A percentile compares a stretch with the other conserved stretches of the same genome.
phyloP scores from a whole-genome alignment of 2,888 invertebrate genomes.

The Torymus aiolomorphi region DNA sequence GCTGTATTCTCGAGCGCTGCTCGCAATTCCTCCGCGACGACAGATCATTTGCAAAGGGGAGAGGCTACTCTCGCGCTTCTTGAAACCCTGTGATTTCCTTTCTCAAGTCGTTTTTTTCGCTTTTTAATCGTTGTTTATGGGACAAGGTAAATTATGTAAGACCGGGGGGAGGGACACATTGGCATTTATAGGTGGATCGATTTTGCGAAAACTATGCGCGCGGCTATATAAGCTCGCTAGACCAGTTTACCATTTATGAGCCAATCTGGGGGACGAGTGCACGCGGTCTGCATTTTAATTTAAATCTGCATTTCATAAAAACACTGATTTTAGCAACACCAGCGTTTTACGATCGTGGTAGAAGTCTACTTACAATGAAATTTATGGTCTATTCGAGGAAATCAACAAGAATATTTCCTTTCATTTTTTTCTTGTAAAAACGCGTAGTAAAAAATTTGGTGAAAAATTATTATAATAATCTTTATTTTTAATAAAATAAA shows the following conservation, averaged over 20 bases:
- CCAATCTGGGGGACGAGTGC: background rate
- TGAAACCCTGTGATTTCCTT: too few species aligned
- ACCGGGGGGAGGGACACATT: background rate
- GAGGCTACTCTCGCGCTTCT: too few species aligned
- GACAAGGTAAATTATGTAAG: background rate
- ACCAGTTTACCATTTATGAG: slow-evolving; percentile 16
- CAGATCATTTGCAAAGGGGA: slow-evolving; percentile 54
- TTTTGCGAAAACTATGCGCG: slow-evolving; percentile 21
- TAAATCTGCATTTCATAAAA: background rate
- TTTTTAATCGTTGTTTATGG: slow-evolving; percentile 15
- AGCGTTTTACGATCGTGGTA: too few species aligned
- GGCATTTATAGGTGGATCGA: slow-evolving; percentile 46
- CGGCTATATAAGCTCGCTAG: background rate
- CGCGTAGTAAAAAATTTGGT: too few species aligned
- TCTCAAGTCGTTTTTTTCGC: too few species aligned
- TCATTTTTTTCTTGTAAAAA: too few species aligned
- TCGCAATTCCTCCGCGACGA: slow-evolving; percentile 3
- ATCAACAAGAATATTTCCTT: too few species aligned
- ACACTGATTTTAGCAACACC: too few species aligned
- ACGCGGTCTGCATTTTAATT: background rate
- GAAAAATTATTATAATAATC: too few species aligned
- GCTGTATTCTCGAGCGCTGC: background rate
- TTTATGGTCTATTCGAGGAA: too few species aligned
- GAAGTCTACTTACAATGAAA: too few species aligned
- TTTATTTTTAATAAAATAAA: too few species aligned